Evolutionary conservation across 2,113 vertebrate genomes (phyloP).

Genomic region (Poecilia latipinna): DNA sequence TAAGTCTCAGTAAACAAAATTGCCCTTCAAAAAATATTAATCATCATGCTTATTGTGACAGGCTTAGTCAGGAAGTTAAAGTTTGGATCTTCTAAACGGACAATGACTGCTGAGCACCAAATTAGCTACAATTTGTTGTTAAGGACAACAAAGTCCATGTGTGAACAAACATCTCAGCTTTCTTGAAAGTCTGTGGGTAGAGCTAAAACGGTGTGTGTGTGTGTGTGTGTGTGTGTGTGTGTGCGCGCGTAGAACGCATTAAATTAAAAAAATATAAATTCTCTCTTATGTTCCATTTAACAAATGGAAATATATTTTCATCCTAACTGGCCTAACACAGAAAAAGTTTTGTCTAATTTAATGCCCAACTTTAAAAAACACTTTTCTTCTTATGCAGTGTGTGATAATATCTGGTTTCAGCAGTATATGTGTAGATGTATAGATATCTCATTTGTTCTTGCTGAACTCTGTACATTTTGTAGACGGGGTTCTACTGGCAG

Average conservation of each 20-base stretch:
- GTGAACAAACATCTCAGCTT: background rate
- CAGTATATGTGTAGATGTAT: no score
- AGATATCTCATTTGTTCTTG: background rate
- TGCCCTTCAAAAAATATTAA: no score
- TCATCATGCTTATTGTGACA: no score
- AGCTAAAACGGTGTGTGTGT: no score
- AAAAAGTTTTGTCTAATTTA: background rate
- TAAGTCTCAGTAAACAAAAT: no score
- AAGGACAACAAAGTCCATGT: background rate
- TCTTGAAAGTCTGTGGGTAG: background rate
- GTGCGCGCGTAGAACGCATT: no score
- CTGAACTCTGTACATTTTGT: background rate
- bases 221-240: no score
- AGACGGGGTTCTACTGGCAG: constrained; percentile 82
- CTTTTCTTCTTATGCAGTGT: background rate
- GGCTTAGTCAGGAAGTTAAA: background rate
- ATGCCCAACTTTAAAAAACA: background rate
- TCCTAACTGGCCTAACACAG: background rate
- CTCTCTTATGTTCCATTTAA: background rate
- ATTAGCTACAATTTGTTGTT: background rate
- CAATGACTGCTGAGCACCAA: background rate
- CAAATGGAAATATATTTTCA: background rate
- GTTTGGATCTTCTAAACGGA: background rate
- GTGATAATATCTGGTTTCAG: background rate
- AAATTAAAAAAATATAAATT: background rate